Base-by-base conservation (phyloP, 1,140 invertebrate genomes). In the Bursaphelenchus mucronatus region DNA sequence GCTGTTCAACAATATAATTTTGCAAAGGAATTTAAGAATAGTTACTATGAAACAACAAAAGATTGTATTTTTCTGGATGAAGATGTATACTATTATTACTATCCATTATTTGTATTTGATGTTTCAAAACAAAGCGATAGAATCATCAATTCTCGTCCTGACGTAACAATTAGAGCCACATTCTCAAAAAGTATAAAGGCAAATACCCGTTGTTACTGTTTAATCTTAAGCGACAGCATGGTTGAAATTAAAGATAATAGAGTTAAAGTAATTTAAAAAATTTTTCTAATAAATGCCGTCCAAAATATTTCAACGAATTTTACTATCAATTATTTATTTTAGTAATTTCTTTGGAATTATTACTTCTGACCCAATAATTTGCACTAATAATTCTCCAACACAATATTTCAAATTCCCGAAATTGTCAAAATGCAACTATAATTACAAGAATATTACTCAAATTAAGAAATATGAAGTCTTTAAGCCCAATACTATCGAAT, bases 11-110 rank as follows among this genome's bases (percentile, higher is more conserved):
- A 68, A 68, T 68, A 68, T 19, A 68, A 68, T 50, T 68, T 66
- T 66, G 66, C 66, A 0, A 69, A 69, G 68, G 67, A 69, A 41
- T 69, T 69, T 41, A 61, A 55, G 55, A 69, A 69, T 50, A 69
- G 67, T 62, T 69, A 69, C 47, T 69, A 70, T 55, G 39, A 69
- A 70, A 43, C 46, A 0, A 54, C 41, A 5, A 69, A 69, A 55
- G 67, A 69, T 46, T 62, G 56, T 62, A 69, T 69, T 63, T 69
- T 69, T 40, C 51, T 69, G 39, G 66, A 70, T 4, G 67, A 69
- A 67, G 66, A 68, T 56, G 30, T 49, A 10, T 68, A 68, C 46
- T 68, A 51, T 57, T 51, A 68, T 44, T 69, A 69, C 21, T 69
- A 69, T 61, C 67, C 67, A 0, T 19, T 69, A 3, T 69, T 69